phyloP scores from a whole-genome alignment of 1,140 invertebrate species.

The Sitophilus oryzae region DNA sequence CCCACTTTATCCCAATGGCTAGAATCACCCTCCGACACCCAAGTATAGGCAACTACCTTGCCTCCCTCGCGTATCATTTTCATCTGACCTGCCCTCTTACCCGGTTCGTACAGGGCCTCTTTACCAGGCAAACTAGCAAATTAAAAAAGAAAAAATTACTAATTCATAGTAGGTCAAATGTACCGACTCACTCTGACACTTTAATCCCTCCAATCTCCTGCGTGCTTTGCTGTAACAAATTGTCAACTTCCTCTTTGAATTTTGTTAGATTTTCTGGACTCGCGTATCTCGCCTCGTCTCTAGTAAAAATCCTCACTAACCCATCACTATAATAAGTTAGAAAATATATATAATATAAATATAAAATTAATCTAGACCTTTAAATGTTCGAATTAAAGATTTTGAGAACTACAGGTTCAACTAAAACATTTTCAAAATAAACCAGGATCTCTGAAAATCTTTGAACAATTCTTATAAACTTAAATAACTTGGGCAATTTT shows the following conservation, averaged over 20 bases:
- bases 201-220: slow-evolving; percentile 78
- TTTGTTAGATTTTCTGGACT: slow-evolving; percentile 52
- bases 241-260: slow-evolving; percentile 69
- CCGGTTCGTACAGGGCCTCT: slow-evolving; percentile 69
- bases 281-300: slow-evolving; percentile 61
- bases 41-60: slow-evolving; percentile 69
- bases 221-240: slow-evolving; percentile 50
- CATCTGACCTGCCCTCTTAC: slow-evolving; percentile 77
- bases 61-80: slow-evolving; percentile 69
- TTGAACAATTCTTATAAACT: too few species aligned
- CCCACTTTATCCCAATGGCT: slow-evolving; percentile 78
- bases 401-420: too few species aligned
- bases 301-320: slow-evolving; percentile 76
- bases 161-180: slow-evolving; percentile 2
- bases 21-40: slow-evolving; percentile 61
- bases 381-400: too few species aligned
- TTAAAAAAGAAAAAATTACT: slow-evolving; percentile 36
- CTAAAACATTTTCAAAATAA: too few species aligned
- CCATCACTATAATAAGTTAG: slow-evolving; percentile 64
- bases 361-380: too few species aligned
- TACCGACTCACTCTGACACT: slow-evolving; percentile 61
- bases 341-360: too few species aligned
- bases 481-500: too few species aligned
- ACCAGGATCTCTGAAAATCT: too few species aligned
- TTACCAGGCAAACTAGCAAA: slow-evolving; percentile 68